Conservation (phyloP, 1,140 invertebrate species). For the Ruditapes philippinarum region DNA sequence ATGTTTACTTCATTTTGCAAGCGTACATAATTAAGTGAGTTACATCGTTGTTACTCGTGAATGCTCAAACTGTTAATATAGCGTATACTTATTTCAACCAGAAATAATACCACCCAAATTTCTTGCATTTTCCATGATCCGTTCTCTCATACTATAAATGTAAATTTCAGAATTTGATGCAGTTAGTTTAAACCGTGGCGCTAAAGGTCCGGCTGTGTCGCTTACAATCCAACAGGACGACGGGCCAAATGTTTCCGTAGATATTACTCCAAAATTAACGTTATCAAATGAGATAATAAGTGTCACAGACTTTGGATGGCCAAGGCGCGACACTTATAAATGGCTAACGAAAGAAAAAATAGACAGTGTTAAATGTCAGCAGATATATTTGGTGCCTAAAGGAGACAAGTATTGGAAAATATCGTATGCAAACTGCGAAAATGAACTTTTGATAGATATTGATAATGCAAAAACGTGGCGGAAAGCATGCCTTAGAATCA, state of each 20-base stretch:
- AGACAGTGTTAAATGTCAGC: background rate
- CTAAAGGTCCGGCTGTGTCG: background rate
- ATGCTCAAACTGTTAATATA: no score
- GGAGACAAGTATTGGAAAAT: background rate
- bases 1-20: no score
- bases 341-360: background rate
- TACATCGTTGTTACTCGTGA: no score
- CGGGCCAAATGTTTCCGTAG: background rate
- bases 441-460: background rate
- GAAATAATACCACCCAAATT: no score
- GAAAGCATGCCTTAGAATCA: background rate
- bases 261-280: background rate
- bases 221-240: background rate
- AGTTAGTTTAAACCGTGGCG: background rate
- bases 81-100: no score
- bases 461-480: background rate
- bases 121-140: no score
- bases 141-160: no score
- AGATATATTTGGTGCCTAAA: background rate
- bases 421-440: background rate
- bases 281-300: background rate
- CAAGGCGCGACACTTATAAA: background rate
- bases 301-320: background rate
- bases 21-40: no score
- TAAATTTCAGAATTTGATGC: background rate